Conservation (phyloP, 2,113 vertebrate genomes). For the Tenrec ecaudatus region DNA sequence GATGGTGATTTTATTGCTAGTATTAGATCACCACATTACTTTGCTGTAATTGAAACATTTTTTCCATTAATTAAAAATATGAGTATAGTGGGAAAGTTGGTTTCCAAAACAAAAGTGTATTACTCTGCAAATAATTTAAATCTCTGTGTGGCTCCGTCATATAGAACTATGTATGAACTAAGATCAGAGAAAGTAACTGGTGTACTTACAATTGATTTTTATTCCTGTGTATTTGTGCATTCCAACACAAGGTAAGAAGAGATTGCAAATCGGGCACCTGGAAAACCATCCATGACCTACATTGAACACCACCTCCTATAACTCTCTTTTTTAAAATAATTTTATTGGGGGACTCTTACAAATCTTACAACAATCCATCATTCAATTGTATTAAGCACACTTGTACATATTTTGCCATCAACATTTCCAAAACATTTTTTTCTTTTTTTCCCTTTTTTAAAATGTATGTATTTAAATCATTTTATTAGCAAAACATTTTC, state of each 20-base stretch:
- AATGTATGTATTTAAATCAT: too few relatives aligned
- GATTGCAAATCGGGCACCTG: not conserved
- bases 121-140: conserved; percentile 17
- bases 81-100: not conserved
- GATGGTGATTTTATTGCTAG: not conserved
- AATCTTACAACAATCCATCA: too few relatives aligned
- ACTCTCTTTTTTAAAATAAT: too few relatives aligned
- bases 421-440: too few relatives aligned
- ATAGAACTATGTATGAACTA: conserved; percentile 10
- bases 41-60: not conserved
- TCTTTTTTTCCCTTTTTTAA: too few relatives aligned
- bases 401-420: too few relatives aligned
- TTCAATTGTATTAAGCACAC: too few relatives aligned
- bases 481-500: too few relatives aligned
- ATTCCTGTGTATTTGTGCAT: not conserved
- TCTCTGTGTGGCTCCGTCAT: not conserved
- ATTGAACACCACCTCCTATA: too few relatives aligned
- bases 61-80: conserved; percentile 35
- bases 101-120: not conserved
- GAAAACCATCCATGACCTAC: too few relatives aligned
- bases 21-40: not conserved
- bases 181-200: not conserved
- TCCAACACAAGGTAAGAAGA: not conserved
- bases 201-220: not conserved
- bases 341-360: too few relatives aligned